Evolutionary conservation across 2,113 vertebrate genomes (phyloP).

Genomic region (Ranitomeya variabilis): DNA sequence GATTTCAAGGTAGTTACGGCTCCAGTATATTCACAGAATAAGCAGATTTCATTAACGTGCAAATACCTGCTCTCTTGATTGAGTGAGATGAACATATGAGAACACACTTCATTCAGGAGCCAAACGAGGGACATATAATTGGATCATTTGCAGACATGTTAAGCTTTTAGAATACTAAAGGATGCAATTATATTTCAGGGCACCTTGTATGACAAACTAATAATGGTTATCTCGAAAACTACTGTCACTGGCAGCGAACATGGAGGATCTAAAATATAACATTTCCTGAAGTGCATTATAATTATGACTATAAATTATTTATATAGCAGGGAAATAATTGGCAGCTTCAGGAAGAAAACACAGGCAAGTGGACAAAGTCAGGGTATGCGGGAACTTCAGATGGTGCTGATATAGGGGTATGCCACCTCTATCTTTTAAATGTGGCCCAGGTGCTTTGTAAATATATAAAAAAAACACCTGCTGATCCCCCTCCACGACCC

Average conservation of each 20-base stretch:
- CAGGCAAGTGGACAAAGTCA: neutral
- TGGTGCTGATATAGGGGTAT: neutral
- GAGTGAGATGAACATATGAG: neutral
- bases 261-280: neutral
- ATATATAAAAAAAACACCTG: too few relatives aligned
- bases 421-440: too few relatives aligned
- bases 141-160: neutral
- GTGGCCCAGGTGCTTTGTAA: too few relatives aligned
- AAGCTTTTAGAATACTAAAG: neutral
- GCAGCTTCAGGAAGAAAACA: neutral
- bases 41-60: neutral
- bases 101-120: neutral
- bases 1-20: neutral
- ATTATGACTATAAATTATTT: neutral
- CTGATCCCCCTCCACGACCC: too few relatives aligned
- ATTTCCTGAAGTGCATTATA: neutral
- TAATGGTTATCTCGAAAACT: neutral
- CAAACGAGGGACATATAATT: neutral
- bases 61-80: neutral
- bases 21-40: neutral
- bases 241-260: neutral
- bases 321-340: neutral
- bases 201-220: slow-evolving; percentile 11
- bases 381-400: neutral
- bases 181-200: neutral